Evolutionary conservation across 1,140 invertebrate genomes (phyloP).

Genomic region (Riptortus pedestris): DNA sequence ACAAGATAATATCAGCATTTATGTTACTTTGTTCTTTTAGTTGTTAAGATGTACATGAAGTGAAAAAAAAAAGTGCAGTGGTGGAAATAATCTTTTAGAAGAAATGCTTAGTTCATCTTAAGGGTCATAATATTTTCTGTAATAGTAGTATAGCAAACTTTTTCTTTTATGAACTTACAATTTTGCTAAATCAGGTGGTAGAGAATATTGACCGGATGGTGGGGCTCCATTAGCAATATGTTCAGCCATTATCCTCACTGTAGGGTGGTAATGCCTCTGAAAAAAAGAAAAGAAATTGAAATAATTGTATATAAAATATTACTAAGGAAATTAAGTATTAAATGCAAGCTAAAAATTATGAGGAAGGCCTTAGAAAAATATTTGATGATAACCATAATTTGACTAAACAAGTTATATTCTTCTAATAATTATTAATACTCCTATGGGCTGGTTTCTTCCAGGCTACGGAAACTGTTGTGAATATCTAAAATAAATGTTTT

Average conservation of each 20-base stretch:
- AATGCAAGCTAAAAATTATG: too few species aligned
- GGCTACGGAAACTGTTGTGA: too few species aligned
- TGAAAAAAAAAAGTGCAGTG: too few species aligned
- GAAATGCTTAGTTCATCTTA: not conserved
- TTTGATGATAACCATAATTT: too few species aligned
- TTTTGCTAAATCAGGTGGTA: conserved; percentile 50
- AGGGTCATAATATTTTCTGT: not conserved
- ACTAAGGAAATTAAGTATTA: too few species aligned
- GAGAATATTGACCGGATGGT: conserved; percentile 44
- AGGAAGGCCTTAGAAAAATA: too few species aligned
- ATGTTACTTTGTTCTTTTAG: not conserved
- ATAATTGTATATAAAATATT: too few species aligned
- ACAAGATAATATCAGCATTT: not conserved
- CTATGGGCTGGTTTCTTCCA: too few species aligned
- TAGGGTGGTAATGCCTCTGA: conserved; percentile 60
- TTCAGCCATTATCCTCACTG: conserved; percentile 48
- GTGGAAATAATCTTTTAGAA: not conserved
- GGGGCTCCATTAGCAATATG: conserved; percentile 48
- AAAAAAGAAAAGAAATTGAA: conserved; percentile 38
- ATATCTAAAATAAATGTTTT: too few species aligned
- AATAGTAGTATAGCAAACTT: not conserved
- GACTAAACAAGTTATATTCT: too few species aligned
- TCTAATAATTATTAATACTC: too few species aligned
- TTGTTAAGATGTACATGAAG: not conserved
- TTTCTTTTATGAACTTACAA: conserved; percentile 39